Percentiles rank a stretch among this genome's conserved stretches.
Evolutionary conservation across 2,113 vertebrate genomes (phyloP).

Genomic region (Phalacrocorax aristotelis): DNA sequence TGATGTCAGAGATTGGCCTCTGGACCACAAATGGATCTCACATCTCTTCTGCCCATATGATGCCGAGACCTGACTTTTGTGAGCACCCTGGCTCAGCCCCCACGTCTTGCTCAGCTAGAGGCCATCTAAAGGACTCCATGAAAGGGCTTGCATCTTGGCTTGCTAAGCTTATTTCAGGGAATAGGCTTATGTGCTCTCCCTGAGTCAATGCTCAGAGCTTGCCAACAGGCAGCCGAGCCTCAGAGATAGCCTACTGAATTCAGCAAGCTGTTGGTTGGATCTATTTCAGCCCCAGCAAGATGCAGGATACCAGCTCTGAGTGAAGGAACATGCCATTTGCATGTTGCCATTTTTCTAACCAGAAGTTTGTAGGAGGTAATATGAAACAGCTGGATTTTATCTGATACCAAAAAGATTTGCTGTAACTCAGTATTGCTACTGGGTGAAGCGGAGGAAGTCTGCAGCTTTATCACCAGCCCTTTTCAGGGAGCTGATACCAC

Average conservation of each 20-base stretch:
- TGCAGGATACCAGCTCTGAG: not conserved
- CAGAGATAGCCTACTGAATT: constrained; percentile 7
- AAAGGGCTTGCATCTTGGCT: not conserved
- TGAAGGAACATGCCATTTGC: not conserved
- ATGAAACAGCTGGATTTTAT: constrained; percentile 15
- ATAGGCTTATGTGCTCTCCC: not conserved
- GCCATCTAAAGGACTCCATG: not conserved
- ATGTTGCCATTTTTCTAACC: not conserved
- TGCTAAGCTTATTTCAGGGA: not conserved
- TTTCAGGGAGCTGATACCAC: not conserved
- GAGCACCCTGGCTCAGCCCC: not conserved
- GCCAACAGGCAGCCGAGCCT: not conserved
- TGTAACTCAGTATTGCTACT: not conserved
- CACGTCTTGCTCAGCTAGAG: not conserved
- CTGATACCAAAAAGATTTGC: not conserved
- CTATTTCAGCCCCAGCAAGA: constrained; percentile 19
- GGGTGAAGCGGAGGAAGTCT: not conserved
- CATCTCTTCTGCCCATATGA: not conserved
- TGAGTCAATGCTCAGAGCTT: not conserved
- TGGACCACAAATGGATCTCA: not conserved
- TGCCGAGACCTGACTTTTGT: not conserved
- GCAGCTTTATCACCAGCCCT: not conserved
- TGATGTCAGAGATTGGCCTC: not conserved
- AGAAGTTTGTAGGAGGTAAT: not conserved
- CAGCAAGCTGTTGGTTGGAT: constrained; percentile 27